Evolutionary conservation across 2,888 invertebrate genomes (phyloP).

Genomic region (Antheraea yamamai): DNA sequence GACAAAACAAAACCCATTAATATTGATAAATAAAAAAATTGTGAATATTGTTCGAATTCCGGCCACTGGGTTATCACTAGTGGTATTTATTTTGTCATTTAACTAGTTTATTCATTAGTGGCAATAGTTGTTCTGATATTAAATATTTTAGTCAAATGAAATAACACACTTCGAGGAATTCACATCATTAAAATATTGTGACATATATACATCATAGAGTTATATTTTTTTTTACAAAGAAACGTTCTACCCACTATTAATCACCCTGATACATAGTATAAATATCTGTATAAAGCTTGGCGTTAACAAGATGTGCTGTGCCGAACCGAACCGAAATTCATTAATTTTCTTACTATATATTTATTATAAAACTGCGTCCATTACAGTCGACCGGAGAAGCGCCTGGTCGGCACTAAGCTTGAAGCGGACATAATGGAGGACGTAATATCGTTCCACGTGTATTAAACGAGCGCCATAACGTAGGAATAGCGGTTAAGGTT

Average conservation of each 20-base stretch:
- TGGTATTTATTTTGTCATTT: neutral
- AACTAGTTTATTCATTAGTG: neutral
- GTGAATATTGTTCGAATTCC: too few relatives aligned
- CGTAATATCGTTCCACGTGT: constrained; percentile 10
- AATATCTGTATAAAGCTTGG: neutral
- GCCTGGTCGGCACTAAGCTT: neutral
- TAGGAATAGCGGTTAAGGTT: neutral
- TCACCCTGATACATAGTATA: neutral
- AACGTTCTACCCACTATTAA: too few relatives aligned
- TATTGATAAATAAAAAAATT: too few relatives aligned
- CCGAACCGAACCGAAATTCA: neutral
- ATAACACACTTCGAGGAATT: too few relatives aligned
- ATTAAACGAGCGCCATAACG: constrained; percentile 15
- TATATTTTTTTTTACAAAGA: too few relatives aligned
- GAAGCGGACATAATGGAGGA: neutral
- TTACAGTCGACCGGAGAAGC: neutral
- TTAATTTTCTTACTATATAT: neutral
- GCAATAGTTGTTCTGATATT: too few relatives aligned
- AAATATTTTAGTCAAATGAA: neutral
- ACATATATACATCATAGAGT: too few relatives aligned
- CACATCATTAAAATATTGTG: too few relatives aligned
- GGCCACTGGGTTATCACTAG: too few relatives aligned
- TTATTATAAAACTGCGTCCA: neutral
- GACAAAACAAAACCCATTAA: too few relatives aligned
- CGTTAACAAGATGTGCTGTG: neutral